phyloP scores from a whole-genome alignment of 2,113 vertebrate genomes.

The Accipiter virgatus region DNA sequence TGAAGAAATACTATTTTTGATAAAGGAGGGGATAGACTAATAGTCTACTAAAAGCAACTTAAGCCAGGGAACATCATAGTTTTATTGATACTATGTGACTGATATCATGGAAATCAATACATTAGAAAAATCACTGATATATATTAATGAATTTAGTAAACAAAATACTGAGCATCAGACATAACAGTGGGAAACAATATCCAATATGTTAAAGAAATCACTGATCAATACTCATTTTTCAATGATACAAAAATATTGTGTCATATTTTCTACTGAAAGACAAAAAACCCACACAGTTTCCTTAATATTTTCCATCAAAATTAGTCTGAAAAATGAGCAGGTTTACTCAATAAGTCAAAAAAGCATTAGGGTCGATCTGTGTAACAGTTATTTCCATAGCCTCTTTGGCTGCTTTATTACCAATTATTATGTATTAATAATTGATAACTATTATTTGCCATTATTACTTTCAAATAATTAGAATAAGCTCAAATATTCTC shows the following conservation, averaged over 20 bases:
- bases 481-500: neutral
- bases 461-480: neutral
- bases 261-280: neutral
- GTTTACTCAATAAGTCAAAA: neutral
- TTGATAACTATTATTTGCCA: neutral
- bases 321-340: neutral
- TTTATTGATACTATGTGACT: neutral
- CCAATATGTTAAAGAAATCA: neutral
- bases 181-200: neutral
- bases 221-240: neutral
- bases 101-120: neutral
- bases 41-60: neutral
- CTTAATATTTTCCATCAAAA: neutral
- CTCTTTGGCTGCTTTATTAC: neutral
- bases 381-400: neutral
- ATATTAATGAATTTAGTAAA: neutral
- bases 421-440: neutral
- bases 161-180: neutral
- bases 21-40: neutral
- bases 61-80: neutral
- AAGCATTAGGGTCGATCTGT: neutral
- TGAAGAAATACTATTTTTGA: neutral
- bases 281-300: neutral
- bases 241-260: neutral
- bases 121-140: neutral